phyloP scores from a whole-genome alignment of 2,797 vertebrate species.

The Otolemur crassicaudatus region DNA sequence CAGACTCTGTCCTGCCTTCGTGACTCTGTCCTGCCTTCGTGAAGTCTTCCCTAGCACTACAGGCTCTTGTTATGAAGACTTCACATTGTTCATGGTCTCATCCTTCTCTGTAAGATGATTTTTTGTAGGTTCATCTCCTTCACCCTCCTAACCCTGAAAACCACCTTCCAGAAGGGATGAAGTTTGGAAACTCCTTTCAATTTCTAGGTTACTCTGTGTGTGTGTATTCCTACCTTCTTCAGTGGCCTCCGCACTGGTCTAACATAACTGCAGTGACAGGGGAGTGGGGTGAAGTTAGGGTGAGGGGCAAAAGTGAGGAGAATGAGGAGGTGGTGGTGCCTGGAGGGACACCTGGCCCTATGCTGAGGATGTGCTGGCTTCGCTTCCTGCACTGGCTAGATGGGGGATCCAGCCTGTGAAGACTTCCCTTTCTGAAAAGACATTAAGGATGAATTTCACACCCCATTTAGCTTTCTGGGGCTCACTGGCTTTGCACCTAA shows the following conservation, averaged over 20 bases:
- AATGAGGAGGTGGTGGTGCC: not conserved
- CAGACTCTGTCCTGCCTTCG: not conserved
- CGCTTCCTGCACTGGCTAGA: not conserved
- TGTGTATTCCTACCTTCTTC: not conserved
- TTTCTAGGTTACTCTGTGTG: not conserved
- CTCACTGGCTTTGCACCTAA: constrained; percentile 31
- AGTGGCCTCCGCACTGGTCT: not conserved
- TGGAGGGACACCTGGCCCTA: not conserved
- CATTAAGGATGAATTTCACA: constrained; percentile 26
- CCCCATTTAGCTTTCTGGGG: constrained; percentile 23
- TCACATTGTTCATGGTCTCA: not conserved
- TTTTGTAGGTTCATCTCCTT: not conserved
- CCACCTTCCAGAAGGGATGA: not conserved
- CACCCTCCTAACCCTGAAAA: not conserved
- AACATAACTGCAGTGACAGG: not conserved
- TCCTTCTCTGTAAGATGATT: not conserved
- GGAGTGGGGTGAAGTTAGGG: not conserved
- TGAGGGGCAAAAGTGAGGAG: no score
- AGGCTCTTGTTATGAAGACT: not conserved
- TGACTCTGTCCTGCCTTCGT: not conserved
- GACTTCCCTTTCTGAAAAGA: not conserved
- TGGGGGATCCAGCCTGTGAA: not conserved
- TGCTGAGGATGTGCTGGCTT: not conserved
- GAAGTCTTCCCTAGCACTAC: not conserved
- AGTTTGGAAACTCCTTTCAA: not conserved